These are phyloP conservation scores for Xiphorhynchus erythropygius DNA, from an alignment of 2,797 vertebrate species.

Conservation along the genomic window DNA sequence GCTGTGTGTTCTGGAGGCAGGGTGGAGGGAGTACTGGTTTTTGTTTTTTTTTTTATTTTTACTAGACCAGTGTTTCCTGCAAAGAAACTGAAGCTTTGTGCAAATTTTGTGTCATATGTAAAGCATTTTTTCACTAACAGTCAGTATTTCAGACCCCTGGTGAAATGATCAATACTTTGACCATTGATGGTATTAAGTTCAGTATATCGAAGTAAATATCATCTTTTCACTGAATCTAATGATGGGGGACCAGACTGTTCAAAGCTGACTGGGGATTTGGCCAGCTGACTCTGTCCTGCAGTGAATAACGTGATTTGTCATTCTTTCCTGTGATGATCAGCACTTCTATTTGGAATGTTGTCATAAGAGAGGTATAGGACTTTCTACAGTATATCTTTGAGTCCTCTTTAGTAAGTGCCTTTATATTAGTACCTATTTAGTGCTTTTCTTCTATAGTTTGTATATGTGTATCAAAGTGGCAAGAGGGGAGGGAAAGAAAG, in stretches of 20 bases:
- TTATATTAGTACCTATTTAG: background rate
- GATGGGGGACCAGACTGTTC: background rate
- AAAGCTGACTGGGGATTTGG: background rate
- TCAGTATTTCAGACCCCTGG: background rate
- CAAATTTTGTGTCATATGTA: background rate
- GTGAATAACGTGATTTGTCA: background rate
- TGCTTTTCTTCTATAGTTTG: background rate
- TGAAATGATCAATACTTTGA: background rate
- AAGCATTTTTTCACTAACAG: background rate
- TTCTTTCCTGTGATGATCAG: background rate
- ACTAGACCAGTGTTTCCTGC: background rate
- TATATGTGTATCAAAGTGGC: background rate
- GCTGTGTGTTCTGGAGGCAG: accelerated
- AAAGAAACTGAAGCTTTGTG: background rate
- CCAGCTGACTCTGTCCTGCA: background rate
- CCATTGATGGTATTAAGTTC: background rate
- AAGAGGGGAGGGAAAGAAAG: background rate
- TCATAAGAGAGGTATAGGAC: background rate
- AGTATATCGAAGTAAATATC: background rate
- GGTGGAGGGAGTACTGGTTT: accelerated
- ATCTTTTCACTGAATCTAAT: background rate
- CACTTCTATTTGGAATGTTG: background rate
- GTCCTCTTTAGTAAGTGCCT: background rate
- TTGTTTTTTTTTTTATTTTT: background rate
- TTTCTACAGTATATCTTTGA: background rate